These are phyloP conservation scores for Callithrix jacchus DNA, from an alignment of 2,113 vertebrate species.

Conservation along the genomic window DNA sequence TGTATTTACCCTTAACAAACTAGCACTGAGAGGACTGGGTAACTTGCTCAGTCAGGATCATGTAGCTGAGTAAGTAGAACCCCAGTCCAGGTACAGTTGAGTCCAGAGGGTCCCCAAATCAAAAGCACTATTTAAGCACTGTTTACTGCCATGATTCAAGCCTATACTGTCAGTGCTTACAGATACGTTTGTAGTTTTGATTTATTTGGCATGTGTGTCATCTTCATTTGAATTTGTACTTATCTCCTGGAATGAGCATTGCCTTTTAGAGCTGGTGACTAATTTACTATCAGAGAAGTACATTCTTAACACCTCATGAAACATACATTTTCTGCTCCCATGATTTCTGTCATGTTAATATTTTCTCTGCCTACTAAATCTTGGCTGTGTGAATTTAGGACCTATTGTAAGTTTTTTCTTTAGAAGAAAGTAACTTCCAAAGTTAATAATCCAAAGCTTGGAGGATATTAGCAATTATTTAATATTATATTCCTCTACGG, in stretches of 20 bases:
- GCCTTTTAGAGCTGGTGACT: slow-evolving; percentile 38
- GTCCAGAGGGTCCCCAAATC: neutral
- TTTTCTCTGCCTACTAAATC: slow-evolving; percentile 45
- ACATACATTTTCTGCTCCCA: neutral
- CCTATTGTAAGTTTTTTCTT: slow-evolving; percentile 39
- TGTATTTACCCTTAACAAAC: neutral
- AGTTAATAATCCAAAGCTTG: slow-evolving; percentile 33
- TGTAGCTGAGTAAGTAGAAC: neutral
- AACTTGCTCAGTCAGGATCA: neutral
- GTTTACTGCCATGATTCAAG: neutral
- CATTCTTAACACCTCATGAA: slow-evolving; percentile 22
- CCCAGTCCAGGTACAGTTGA: neutral
- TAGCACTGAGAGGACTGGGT: neutral
- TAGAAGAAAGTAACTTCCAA: neutral
- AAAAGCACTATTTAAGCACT: neutral
- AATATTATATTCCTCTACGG: neutral
- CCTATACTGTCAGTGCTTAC: neutral
- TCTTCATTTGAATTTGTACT: slow-evolving; percentile 36
- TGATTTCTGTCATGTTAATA: slow-evolving; percentile 11
- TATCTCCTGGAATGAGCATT: slow-evolving; percentile 21
- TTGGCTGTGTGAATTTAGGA: slow-evolving; percentile 52
- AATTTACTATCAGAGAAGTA: slow-evolving; percentile 19
- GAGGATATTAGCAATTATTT: slow-evolving; percentile 17
- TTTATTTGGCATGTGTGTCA: slow-evolving; percentile 26
- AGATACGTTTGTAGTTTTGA: neutral